These are phyloP conservation scores for Decapterus maruadsi DNA, from an alignment of 2,797 vertebrate genomes.

Conservation along the genomic window DNA sequence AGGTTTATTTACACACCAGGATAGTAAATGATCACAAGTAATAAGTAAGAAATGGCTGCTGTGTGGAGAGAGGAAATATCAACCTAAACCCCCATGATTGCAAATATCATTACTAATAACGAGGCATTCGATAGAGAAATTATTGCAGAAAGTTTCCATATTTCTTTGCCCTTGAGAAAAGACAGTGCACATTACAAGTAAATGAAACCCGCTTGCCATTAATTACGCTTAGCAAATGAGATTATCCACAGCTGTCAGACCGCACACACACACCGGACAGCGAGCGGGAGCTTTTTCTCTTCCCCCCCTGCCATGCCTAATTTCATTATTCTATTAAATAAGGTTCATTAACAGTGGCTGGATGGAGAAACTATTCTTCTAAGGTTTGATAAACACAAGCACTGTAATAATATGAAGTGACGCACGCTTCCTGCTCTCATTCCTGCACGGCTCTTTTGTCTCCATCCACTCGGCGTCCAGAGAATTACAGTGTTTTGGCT, in stretches of 20 bases:
- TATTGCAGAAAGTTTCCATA: conserved; percentile 47
- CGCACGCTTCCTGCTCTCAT: background rate
- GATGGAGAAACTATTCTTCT: conserved; percentile 34
- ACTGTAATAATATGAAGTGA: conserved; percentile 5
- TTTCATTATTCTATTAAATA: conserved; percentile 79
- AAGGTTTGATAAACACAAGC: conserved; percentile 56
- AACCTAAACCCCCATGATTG: conserved; percentile 13
- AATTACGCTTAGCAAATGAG: conserved; percentile 76
- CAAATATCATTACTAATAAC: background rate
- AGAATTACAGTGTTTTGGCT: background rate
- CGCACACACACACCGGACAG: conserved; percentile 46
- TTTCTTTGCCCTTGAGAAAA: conserved; percentile 77
- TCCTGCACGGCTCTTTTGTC: background rate
- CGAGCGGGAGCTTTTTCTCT: conserved; percentile 32
- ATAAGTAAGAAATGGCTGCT: background rate
- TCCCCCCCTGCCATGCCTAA: conserved; percentile 62
- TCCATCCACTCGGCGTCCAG: background rate
- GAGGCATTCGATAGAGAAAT: conserved; percentile 1
- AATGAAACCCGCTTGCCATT: conserved; percentile 71
- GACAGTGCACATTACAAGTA: conserved; percentile 62
- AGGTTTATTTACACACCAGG: background rate
- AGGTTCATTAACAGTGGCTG: conserved; percentile 63
- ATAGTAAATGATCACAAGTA: too few relatives aligned
- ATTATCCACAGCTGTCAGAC: conserved; percentile 80
- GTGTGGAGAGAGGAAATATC: conserved; percentile 4